A percentile compares a stretch with the other conserved stretches of the same genome.
Conservation (phyloP, 2,113 vertebrate species). For the Xiphorhynchus elegans region DNA sequence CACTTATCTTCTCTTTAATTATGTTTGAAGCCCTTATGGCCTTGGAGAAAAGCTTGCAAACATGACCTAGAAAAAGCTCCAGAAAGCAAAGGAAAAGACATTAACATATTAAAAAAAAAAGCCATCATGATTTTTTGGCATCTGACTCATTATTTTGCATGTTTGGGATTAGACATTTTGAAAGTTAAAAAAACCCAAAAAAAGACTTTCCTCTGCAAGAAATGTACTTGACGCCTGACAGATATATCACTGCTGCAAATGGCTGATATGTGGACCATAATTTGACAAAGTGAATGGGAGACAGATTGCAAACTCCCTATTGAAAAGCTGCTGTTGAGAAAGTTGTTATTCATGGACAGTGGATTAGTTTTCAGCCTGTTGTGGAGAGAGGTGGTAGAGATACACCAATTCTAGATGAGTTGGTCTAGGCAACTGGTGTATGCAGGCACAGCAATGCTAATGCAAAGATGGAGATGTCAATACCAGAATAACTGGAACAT, state of each 20-base stretch:
- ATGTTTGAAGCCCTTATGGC: background rate
- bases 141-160: slow-evolving; percentile 57
- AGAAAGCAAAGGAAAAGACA: slow-evolving; percentile 20
- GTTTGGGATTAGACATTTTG: slow-evolving; percentile 47
- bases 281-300: slow-evolving; percentile 53
- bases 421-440: background rate
- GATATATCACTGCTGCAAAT: slow-evolving; percentile 46
- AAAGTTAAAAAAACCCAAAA: slow-evolving; percentile 48
- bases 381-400: background rate
- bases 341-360: slow-evolving; percentile 11
- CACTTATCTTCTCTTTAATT: background rate
- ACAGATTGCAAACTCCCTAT: slow-evolving; percentile 50
- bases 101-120: background rate
- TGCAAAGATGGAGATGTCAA: background rate
- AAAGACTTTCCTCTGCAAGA: slow-evolving; percentile 38
- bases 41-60: slow-evolving; percentile 42
- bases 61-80: slow-evolving; percentile 40
- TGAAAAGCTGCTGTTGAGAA: slow-evolving; percentile 56
- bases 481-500: background rate
- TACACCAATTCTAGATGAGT: background rate
- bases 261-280: slow-evolving; percentile 42
- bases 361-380: slow-evolving; percentile 9
- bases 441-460: background rate
- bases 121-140: background rate
- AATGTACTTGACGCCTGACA: slow-evolving; percentile 47